These are phyloP conservation scores for Psilopogon haemacephalus DNA, from an alignment of 2,113 vertebrate species.

Conservation along the genomic window DNA sequence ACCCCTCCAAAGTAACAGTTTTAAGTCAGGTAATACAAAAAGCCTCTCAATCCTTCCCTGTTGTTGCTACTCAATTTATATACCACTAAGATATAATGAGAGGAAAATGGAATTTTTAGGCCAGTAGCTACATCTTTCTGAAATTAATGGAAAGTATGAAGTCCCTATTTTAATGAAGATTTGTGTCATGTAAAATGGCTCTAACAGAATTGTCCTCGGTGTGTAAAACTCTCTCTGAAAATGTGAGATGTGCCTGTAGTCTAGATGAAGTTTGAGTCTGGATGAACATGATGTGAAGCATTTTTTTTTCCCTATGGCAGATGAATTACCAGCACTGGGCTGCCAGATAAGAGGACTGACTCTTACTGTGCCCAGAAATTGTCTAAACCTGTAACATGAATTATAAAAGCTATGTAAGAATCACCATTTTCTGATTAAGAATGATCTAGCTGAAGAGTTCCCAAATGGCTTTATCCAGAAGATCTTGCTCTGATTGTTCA, in stretches of 20 bases:
- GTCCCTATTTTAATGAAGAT: not conserved
- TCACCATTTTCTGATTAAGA: not conserved
- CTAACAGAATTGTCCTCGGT: not conserved
- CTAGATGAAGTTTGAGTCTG: not conserved
- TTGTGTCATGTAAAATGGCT: not conserved
- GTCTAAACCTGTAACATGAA: not conserved
- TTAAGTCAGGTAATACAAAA: not conserved
- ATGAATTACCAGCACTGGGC: not conserved
- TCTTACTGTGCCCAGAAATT: not conserved
- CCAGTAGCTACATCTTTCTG: not conserved
- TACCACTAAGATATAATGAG: not conserved
- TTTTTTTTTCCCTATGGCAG: not conserved
- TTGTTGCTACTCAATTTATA: not conserved
- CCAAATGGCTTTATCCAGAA: not conserved
- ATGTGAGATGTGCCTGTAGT: not conserved
- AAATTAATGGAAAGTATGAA: not conserved
- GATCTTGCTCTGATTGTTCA: not conserved
- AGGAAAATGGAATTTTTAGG: not conserved
- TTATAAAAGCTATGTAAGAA: not conserved
- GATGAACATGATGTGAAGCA: not conserved
- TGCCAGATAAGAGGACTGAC: not conserved
- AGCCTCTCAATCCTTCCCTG: not conserved
- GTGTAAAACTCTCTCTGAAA: not conserved
- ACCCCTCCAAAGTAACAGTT: not conserved
- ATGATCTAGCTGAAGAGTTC: not conserved